A percentile compares a stretch with the other conserved stretches of the same genome.
Conservation (phyloP, 2,888 invertebrate species). For the Leucoma salicis region DNA sequence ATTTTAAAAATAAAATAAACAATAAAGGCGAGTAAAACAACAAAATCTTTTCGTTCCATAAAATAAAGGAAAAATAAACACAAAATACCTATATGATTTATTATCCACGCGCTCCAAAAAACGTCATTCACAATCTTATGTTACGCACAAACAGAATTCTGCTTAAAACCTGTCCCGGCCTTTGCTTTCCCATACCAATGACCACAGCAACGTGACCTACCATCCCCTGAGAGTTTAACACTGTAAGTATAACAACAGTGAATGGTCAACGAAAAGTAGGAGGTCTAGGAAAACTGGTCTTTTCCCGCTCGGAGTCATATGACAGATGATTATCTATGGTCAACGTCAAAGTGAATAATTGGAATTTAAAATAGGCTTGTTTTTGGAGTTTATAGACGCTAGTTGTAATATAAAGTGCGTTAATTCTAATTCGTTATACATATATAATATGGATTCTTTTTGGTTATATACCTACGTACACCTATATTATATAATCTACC, state of each 20-base stretch:
- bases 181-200: conserved; percentile 57
- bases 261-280: conserved; percentile 35
- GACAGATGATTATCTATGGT: conserved; percentile 80
- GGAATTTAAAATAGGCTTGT: conserved; percentile 63
- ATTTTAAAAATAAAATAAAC: not conserved
- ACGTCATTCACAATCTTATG: conserved; percentile 66
- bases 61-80: conserved; percentile 10
- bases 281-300: conserved; percentile 53
- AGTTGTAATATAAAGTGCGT: conserved; percentile 24
- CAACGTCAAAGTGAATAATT: conserved; percentile 80
- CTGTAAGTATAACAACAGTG: conserved; percentile 26
- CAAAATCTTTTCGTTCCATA: not conserved
- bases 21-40: not conserved
- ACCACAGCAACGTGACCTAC: conserved; percentile 38
- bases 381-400: conserved; percentile 46
- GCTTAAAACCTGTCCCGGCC: conserved; percentile 61
- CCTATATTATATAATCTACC: too few species aligned
- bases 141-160: conserved; percentile 62
- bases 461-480: too few species aligned
- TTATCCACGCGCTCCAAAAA: conserved; percentile 52
- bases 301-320: conserved; percentile 63
- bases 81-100: conserved; percentile 38
- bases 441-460: too few species aligned
- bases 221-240: conserved; percentile 20
- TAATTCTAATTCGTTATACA: conserved; percentile 1